These are phyloP conservation scores for Thunnus albacares DNA, from an alignment of 2,797 vertebrate genomes.

Conservation along the genomic window DNA sequence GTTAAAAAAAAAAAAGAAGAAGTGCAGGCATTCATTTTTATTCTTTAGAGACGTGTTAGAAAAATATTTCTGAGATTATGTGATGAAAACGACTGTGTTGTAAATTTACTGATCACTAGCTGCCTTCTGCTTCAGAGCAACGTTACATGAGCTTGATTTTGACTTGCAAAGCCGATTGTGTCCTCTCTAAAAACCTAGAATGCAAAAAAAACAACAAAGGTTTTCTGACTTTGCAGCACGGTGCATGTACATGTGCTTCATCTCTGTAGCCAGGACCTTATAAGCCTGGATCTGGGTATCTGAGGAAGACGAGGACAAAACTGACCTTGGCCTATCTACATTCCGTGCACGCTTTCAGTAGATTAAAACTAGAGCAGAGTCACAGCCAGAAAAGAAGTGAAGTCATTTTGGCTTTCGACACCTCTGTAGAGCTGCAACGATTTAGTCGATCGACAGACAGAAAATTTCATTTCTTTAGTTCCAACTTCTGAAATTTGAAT, in stretches of 20 bases:
- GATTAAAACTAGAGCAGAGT: constrained; percentile 15
- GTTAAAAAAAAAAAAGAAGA: too few relatives aligned
- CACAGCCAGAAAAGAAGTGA: background rate
- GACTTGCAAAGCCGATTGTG: constrained; percentile 25
- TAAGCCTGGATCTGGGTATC: constrained; percentile 32
- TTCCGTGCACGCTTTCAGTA: constrained; percentile 2
- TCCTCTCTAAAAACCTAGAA: constrained; percentile 8
- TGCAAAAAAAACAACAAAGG: constrained; percentile 25
- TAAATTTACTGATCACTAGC: background rate
- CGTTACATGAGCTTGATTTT: constrained; percentile 19
- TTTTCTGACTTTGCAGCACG: constrained; percentile 36
- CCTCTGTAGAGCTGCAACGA: background rate
- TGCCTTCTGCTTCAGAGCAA: constrained; percentile 6
- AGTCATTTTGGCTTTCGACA: background rate
- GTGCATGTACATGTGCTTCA: constrained; percentile 18
- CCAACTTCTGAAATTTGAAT: too few relatives aligned
- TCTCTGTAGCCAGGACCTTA: constrained; percentile 12
- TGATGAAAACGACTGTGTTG: background rate
- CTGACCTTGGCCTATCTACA: constrained; percentile 61
- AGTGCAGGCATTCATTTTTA: background rate
- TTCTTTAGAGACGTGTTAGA: constrained; percentile 6
- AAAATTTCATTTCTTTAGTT: too few relatives aligned
- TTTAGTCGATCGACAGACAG: too few relatives aligned
- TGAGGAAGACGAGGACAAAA: constrained; percentile 28
- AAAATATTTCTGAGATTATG: background rate